Base-by-base conservation (phyloP, 2,113 vertebrate species). In the Sorex fumeus region DNA sequence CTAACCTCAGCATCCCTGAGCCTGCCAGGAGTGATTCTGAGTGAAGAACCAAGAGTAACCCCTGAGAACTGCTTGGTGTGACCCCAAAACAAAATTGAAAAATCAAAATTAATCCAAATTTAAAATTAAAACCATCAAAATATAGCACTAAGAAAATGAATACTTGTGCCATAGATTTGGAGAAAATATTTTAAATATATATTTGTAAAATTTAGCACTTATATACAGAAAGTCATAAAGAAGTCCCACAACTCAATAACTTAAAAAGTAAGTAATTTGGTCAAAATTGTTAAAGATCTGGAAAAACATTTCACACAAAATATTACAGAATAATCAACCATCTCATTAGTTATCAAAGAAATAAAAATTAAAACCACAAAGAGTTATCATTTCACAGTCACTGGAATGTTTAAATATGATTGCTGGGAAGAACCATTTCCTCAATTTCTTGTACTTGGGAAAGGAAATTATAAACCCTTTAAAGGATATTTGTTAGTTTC, bases 331-430 rank as follows among this genome's bases (percentile, higher is more conserved):
- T 62, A 18, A 57, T 43, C 40, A 77, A 18, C 69, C 18, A 45
- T 53, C 57, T 53, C 15, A 53, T 16, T 53, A 53, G 53, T 53
- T 19, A 53, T 53, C 40, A 40, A 53, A 53, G 16, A 85, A 95
- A 62, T 85, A n/a, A 34, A 91, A 74, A 78, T 57, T 84, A 45
- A 87, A 92, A 57, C 32, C 9, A 76, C 13, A 45, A 64, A 84
- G 32, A 53, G 30, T 16, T 60, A 19, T 40, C 12, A 69, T 76
- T 80, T 71, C 34, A 75, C 0, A 81, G 27, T 21, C n/a, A 62
- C 43, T 77, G 36, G 32, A 53, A 53, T 64, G n/a, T 28, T n/a
- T 36, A 53, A 76, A 57, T 62, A 93, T 32, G 62, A 85, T 36
- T 78, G 45, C n/a, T 13, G 62, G 62, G 4, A 28, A 53, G 53